phyloP scores from a whole-genome alignment of 2,888 invertebrate species.

The Orthosia gothica region DNA sequence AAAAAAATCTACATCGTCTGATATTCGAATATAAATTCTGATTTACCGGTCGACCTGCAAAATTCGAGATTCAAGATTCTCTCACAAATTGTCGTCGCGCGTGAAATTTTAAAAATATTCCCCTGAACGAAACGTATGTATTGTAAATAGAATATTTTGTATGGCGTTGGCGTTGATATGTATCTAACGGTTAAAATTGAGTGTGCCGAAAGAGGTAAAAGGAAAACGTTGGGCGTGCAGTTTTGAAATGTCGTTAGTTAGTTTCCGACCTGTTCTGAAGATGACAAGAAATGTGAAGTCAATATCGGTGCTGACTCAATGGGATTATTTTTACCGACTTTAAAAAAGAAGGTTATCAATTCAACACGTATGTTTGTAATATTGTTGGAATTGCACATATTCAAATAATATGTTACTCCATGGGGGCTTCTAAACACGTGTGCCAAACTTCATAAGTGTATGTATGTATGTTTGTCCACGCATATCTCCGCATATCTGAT shows the following conservation, averaged over 20 bases:
- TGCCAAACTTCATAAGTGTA: too few relatives aligned
- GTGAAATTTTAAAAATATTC: slow-evolving; percentile 80
- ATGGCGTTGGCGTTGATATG: slow-evolving; percentile 63
- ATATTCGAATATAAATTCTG: slow-evolving; percentile 80
- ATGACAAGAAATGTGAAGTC: slow-evolving; percentile 34
- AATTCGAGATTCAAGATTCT: slow-evolving; percentile 68
- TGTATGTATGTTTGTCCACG: too few relatives aligned
- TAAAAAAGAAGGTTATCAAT: too few relatives aligned
- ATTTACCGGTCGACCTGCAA: slow-evolving; percentile 78
- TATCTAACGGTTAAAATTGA: slow-evolving; percentile 61
- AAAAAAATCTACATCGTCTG: slow-evolving; percentile 68
- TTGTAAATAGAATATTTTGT: slow-evolving; percentile 78
- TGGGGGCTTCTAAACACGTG: too few relatives aligned
- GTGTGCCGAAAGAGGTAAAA: slow-evolving; percentile 43
- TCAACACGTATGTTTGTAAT: too few relatives aligned
- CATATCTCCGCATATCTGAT: too few relatives aligned
- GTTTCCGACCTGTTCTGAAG: slow-evolving; percentile 41
- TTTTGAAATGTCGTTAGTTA: slow-evolving; percentile 55
- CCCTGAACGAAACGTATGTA: slow-evolving; percentile 71
- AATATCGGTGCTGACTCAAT: slow-evolving; percentile 24
- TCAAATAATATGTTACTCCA: too few relatives aligned
- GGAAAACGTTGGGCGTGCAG: slow-evolving; percentile 38
- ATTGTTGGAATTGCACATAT: too few relatives aligned
- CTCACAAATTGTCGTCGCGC: slow-evolving; percentile 62
- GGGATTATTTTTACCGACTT: slow-evolving; percentile 5